Evolutionary conservation across 35 echinoderm and acorn worm species (phyloP).

Genomic region (Ophioderma brevispina): DNA sequence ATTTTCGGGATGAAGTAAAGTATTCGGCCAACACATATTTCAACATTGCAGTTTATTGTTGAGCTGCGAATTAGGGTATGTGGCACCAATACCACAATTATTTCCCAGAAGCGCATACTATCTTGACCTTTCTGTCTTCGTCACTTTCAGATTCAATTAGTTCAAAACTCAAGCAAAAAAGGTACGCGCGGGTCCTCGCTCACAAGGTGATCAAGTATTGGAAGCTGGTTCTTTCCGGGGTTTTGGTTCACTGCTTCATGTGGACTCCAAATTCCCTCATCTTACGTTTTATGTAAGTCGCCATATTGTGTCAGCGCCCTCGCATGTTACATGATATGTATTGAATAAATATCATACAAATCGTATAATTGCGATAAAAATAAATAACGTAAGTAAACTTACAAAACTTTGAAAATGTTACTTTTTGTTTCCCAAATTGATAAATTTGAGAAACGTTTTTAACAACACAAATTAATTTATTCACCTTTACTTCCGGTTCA

Average conservation of each 20-base stretch:
- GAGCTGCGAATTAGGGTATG: too few relatives aligned
- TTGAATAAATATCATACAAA: neutral
- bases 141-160: constrained; percentile 67
- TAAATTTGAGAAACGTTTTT: neutral
- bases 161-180: constrained; percentile 56
- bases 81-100: too few relatives aligned
- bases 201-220: too few relatives aligned
- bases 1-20: too few relatives aligned
- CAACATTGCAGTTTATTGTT: too few relatives aligned
- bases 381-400: neutral
- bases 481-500: neutral
- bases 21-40: too few relatives aligned
- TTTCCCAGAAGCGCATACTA: too few relatives aligned
- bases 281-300: neutral
- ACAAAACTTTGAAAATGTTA: neutral
- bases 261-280: too few relatives aligned
- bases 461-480: neutral
- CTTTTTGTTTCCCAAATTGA: neutral
- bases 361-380: neutral
- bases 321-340: too few relatives aligned
- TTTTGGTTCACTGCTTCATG: too few relatives aligned
- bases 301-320: neutral
- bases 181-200: neutral
- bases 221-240: too few relatives aligned
- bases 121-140: constrained; percentile 61